Conservation (phyloP, 1,140 invertebrate genomes). For the Plutomurus gul region DNA sequence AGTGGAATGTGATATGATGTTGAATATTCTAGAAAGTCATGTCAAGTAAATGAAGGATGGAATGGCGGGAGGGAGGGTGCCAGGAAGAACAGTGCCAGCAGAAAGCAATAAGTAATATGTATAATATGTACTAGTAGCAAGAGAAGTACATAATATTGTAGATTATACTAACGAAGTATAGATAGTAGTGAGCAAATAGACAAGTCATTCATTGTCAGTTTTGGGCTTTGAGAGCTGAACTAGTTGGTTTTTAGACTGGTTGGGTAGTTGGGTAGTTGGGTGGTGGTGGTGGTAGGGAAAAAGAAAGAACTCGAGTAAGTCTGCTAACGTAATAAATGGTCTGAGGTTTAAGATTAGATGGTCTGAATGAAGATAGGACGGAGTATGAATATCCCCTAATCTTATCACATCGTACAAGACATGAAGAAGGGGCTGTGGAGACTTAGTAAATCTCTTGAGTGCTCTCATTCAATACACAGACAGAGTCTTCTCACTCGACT, state of each 20-base stretch:
- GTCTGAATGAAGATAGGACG: neutral
- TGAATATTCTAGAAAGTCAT: too few species aligned
- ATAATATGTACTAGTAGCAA: too few species aligned
- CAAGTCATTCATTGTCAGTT: too few species aligned
- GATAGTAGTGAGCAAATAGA: too few species aligned
- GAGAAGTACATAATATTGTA: too few species aligned
- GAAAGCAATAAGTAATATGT: too few species aligned
- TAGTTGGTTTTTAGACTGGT: neutral
- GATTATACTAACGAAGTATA: too few species aligned
- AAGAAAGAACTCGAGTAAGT: neutral
- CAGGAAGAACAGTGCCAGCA: too few species aligned
- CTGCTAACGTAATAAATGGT: constrained; percentile 6
- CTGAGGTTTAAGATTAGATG: constrained; percentile 6
- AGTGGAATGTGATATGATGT: neutral
- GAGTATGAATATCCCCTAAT: constrained; percentile 6
- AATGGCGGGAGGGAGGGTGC: neutral
- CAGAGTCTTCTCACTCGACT: too few species aligned
- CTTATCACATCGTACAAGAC: constrained; percentile 2
- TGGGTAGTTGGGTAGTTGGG: neutral
- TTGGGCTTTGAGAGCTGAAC: too few species aligned
- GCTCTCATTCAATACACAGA: too few species aligned
- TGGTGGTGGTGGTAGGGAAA: neutral
- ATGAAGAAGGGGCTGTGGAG: neutral
- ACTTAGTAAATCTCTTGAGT: neutral
- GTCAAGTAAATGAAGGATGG: too few species aligned